A percentile compares a stretch with the other conserved stretches of the same genome.
Evolutionary conservation across 2,113 vertebrate genomes (phyloP).

Genomic region (Cariama cristata): DNA sequence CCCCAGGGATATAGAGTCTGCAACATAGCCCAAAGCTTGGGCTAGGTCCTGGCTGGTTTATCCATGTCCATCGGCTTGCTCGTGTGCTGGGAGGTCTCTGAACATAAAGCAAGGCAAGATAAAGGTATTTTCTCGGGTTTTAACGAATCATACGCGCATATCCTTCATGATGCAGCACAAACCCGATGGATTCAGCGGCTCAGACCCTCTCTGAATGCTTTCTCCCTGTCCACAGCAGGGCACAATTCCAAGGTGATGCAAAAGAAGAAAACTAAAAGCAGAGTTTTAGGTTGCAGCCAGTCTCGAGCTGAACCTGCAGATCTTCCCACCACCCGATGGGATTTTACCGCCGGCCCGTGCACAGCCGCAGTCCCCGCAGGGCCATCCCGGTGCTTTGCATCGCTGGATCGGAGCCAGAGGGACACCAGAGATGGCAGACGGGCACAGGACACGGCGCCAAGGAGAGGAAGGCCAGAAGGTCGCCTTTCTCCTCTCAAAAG

Average conservation of each 20-base stretch:
- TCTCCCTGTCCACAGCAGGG: neutral
- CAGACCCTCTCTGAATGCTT: neutral
- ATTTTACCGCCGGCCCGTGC: neutral
- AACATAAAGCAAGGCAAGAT: neutral
- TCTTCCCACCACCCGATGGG: neutral
- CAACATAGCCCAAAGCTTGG: neutral
- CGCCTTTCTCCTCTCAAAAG: neutral
- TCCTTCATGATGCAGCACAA: neutral
- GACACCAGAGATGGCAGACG: fast-evolving
- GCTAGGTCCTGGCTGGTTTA: neutral
- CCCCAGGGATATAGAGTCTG: neutral
- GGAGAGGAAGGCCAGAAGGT: neutral
- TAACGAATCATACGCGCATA: neutral
- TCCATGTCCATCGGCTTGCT: fast-evolving
- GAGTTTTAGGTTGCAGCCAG: neutral
- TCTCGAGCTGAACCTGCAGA: neutral
- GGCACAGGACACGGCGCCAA: neutral
- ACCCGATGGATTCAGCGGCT: neutral
- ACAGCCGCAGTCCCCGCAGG: neutral
- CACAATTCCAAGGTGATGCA: neutral
- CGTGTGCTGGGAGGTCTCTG: fast-evolving
- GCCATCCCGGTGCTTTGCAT: neutral
- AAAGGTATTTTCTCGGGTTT: neutral
- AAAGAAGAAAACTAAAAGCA: neutral
- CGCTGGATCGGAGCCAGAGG: fast-evolving